These are phyloP conservation scores for Pterobdella sp. DNA, from an alignment of 2,888 invertebrate genomes.

Conservation along the genomic window DNA sequence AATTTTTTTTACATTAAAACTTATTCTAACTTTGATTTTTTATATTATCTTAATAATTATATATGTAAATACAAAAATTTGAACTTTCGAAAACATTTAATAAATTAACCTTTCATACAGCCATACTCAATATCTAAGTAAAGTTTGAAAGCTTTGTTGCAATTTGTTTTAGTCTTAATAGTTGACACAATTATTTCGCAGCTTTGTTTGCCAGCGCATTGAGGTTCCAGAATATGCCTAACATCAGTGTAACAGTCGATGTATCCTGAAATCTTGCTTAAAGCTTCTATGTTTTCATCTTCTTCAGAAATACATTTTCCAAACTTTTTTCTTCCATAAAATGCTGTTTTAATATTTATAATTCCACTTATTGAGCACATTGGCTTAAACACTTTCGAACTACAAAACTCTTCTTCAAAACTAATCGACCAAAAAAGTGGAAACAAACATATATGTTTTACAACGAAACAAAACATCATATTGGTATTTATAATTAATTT, in stretches of 20 bases:
- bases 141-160: neutral
- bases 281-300: conserved; percentile 6
- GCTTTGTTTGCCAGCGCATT: conserved; percentile 14
- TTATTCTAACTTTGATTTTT: no score
- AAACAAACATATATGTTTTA: no score
- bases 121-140: neutral
- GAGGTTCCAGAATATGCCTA: neutral
- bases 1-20: no score
- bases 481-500: no score
- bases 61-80: neutral
- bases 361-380: neutral
- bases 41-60: no score
- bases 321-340: conserved; percentile 18
- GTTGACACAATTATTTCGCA: conserved; percentile 16
- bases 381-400: conserved; percentile 21
- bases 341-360: conserved; percentile 11
- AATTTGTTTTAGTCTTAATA: neutral
- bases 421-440: no score
- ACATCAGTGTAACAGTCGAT: conserved; percentile 19
- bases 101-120: neutral
- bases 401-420: conserved; percentile 24
- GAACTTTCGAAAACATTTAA: no score
- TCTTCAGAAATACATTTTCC: conserved; percentile 19
- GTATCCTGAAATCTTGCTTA: neutral
- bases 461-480: no score